phyloP scores from a whole-genome alignment of 1,140 invertebrate species.

The Anoplolepis gracilipes region DNA sequence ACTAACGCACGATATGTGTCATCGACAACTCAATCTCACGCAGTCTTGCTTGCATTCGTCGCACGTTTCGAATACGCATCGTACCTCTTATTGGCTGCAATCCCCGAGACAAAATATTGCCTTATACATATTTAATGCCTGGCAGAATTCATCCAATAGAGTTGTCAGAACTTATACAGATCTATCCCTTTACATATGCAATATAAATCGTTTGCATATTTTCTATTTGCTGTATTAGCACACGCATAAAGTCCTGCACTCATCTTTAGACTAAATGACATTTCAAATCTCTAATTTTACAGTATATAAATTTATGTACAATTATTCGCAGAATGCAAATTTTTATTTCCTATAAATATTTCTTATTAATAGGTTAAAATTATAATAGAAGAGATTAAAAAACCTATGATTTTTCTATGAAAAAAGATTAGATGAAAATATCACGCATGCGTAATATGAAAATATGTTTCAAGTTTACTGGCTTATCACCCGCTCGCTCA shows the following conservation, averaged over 20 bases:
- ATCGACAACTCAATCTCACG: background rate
- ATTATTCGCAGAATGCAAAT: background rate
- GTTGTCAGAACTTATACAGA: background rate
- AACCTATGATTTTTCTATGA: background rate
- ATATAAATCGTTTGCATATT: background rate
- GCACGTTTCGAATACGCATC: conserved; percentile 13
- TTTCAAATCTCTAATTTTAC: background rate
- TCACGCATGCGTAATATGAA: background rate
- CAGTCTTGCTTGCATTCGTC: background rate
- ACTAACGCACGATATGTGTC: conserved; percentile 66
- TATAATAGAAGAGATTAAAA: background rate
- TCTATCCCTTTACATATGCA: background rate
- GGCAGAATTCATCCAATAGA: background rate
- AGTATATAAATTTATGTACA: background rate
- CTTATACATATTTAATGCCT: background rate
- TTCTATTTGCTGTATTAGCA: background rate
- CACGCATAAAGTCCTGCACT: background rate
- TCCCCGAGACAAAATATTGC: background rate
- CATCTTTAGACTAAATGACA: background rate
- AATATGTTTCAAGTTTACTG: background rate
- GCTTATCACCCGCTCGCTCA: background rate
- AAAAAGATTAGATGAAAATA: background rate
- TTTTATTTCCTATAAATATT: background rate
- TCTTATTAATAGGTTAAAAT: background rate
- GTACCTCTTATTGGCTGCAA: conserved; percentile 27